phyloP scores from a whole-genome alignment of 2,113 vertebrate species.

The Meleagris gallopavo region DNA sequence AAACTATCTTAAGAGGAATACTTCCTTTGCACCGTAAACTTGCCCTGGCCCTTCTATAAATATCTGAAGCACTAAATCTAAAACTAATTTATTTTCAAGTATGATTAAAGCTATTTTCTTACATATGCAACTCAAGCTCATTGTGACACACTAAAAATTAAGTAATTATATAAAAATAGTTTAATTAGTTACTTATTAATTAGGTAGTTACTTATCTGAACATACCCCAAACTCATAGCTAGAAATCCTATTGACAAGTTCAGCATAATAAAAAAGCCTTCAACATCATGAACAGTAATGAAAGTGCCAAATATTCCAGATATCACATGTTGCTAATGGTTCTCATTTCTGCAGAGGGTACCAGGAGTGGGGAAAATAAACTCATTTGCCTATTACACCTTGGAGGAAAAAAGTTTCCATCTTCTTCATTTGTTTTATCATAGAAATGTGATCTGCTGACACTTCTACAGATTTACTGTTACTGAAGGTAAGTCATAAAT shows the following conservation, averaged over 20 bases:
- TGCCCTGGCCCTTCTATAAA: background rate
- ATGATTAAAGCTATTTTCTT: background rate
- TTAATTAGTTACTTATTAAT: background rate
- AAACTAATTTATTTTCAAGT: background rate
- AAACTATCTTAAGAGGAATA: background rate
- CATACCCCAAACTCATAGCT: background rate
- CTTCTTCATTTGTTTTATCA: background rate
- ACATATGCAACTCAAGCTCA: background rate
- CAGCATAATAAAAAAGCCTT: background rate
- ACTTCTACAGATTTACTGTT: slow-evolving; percentile 2
- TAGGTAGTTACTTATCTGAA: background rate
- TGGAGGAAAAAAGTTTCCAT: background rate
- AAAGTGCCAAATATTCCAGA: background rate
- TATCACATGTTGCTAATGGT: background rate
- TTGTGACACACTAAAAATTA: background rate
- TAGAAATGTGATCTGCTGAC: background rate
- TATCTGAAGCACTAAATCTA: background rate
- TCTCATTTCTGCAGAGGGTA: background rate
- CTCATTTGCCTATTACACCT: background rate
- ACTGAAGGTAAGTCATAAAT: slow-evolving; percentile 4
- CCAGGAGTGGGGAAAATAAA: background rate
- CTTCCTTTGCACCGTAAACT: background rate
- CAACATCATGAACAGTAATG: background rate
- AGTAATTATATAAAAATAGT: background rate
- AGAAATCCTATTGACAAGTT: background rate